Conservation (phyloP, 1,140 invertebrate genomes). For the Bathynomus jamesi region DNA sequence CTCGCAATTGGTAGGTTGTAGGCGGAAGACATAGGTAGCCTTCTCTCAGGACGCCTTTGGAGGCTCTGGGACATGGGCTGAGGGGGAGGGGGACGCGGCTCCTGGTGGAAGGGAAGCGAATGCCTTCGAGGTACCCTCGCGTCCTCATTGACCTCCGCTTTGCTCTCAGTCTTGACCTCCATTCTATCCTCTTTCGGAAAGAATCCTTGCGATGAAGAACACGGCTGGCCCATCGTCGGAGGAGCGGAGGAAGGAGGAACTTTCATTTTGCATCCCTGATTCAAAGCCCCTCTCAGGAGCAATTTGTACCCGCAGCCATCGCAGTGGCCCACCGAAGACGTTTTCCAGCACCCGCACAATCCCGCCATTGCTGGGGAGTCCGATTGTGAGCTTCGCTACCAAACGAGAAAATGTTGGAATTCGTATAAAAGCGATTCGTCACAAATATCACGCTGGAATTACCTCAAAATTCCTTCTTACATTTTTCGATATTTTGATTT, state of each 20-base stretch:
- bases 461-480: too few species aligned
- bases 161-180: neutral
- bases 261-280: neutral
- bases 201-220: neutral
- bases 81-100: too few species aligned
- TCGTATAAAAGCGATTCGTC: too few species aligned
- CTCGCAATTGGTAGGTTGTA: neutral
- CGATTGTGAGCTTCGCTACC: too few species aligned
- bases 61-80: neutral
- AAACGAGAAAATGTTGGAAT: too few species aligned
- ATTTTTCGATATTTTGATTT: too few species aligned
- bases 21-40: neutral
- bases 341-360: conserved; percentile 35
- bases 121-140: neutral
- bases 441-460: too few species aligned
- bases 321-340: conserved; percentile 25
- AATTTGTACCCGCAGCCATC: conserved; percentile 37
- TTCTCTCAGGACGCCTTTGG: neutral
- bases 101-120: neutral
- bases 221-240: neutral
- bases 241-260: neutral
- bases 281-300: conserved; percentile 30
- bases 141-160: neutral
- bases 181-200: neutral
- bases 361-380: conserved; percentile 26